Evolutionary conservation across 2,888 invertebrate genomes (phyloP).

Genomic region (Diaprepes abbreviatus): DNA sequence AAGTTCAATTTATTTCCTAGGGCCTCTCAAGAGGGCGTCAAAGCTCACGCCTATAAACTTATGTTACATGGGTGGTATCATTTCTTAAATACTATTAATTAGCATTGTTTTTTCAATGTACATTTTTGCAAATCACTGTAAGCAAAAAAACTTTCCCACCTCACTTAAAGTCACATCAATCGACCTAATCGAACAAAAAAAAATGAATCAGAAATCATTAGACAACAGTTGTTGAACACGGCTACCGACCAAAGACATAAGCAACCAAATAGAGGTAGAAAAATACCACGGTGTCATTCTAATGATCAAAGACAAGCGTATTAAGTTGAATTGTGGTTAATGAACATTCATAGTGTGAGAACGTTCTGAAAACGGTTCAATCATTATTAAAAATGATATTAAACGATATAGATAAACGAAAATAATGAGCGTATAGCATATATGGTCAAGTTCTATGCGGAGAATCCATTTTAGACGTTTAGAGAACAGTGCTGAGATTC

Average conservation of each 20-base stretch:
- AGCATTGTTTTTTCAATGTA: no score
- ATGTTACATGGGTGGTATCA: no score
- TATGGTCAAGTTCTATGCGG: conserved; percentile 18
- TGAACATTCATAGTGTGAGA: conserved; percentile 25
- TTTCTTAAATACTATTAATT: no score
- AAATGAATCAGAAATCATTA: conserved; percentile 16
- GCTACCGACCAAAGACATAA: conserved; percentile 7
- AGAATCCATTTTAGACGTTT: conserved; percentile 2
- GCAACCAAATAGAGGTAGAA: conserved; percentile 6
- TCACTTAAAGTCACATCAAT: conserved; percentile 19
- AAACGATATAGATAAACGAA: conserved; percentile 24
- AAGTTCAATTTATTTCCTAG: no score
- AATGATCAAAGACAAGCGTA: conserved; percentile 5
- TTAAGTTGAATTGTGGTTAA: conserved; percentile 22
- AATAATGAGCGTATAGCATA: conserved; percentile 16
- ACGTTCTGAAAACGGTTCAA: conserved; percentile 17
- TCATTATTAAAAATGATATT: conserved; percentile 30
- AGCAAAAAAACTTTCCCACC: conserved; percentile 9
- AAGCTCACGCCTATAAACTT: no score
- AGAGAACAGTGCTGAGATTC: conserved; percentile 8
- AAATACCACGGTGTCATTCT: conserved; percentile 21
- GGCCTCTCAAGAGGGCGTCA: no score
- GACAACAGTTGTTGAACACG: conserved; percentile 18
- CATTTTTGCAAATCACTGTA: no score
- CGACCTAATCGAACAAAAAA: conserved; percentile 1